Conservation (phyloP, 2,888 invertebrate species). For the Acrobasis suavella region DNA sequence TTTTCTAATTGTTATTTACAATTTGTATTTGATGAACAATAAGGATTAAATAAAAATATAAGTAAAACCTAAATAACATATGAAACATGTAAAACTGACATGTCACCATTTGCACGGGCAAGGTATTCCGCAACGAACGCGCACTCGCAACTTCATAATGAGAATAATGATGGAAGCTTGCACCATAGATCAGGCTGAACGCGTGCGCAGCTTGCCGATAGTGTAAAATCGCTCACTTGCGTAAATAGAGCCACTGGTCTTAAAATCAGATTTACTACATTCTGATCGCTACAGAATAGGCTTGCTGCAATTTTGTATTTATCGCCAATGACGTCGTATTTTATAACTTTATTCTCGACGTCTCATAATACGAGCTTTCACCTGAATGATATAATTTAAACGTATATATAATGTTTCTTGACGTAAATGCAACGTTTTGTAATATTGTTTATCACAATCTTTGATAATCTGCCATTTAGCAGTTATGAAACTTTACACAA, state of each 20-base stretch:
- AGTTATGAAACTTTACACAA: not conserved
- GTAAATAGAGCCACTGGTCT: slow-evolving; percentile 61
- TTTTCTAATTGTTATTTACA: too few relatives aligned
- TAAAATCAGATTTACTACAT: slow-evolving; percentile 51
- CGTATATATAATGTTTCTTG: slow-evolving; percentile 11
- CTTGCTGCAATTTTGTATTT: slow-evolving; percentile 39
- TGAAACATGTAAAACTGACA: slow-evolving; percentile 50
- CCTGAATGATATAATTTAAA: slow-evolving; percentile 8
- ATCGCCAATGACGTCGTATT: slow-evolving; percentile 29
- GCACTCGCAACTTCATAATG: slow-evolving; percentile 58
- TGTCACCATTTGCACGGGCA: slow-evolving; percentile 51
- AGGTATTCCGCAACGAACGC: slow-evolving; percentile 59
- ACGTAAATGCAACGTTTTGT: slow-evolving; percentile 17
- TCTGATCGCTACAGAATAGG: slow-evolving; percentile 37
- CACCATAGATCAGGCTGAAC: slow-evolving; percentile 63
- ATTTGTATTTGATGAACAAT: too few relatives aligned
- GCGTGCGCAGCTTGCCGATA: slow-evolving; percentile 68
- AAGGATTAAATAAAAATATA: too few relatives aligned
- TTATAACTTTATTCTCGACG: slow-evolving; percentile 11
- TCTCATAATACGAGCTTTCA: slow-evolving; percentile 19
- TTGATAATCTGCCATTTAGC: not conserved
- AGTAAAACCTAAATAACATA: slow-evolving; percentile 35
- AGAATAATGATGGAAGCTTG: slow-evolving; percentile 76
- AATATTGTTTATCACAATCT: slow-evolving; percentile 11
- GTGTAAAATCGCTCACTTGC: slow-evolving; percentile 73